These are phyloP conservation scores for Athrips mouffetella DNA, from an alignment of 2,888 invertebrate species.

Conservation along the genomic window DNA sequence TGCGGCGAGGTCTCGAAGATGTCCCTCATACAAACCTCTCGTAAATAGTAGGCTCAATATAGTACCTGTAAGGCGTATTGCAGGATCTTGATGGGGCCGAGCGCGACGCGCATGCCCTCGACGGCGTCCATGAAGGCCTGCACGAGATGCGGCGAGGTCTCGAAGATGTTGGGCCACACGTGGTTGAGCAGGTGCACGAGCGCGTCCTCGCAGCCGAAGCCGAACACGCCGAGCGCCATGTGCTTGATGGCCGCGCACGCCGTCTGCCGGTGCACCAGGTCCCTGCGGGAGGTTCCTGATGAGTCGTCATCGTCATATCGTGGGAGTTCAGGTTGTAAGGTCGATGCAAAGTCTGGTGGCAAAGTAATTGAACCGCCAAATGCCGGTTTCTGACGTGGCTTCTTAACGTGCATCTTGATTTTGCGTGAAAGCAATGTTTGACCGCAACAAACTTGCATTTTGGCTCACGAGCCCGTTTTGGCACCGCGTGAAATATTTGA, in stretches of 20 bases:
- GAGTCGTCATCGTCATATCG: too few species aligned
- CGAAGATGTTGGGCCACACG: constrained; percentile 99
- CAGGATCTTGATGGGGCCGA: constrained; percentile 97
- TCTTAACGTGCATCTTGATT: too few species aligned
- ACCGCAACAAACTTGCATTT: too few species aligned
- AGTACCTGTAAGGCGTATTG: constrained; percentile 96
- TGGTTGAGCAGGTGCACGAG: constrained; percentile 97
- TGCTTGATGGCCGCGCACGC: constrained; percentile 99
- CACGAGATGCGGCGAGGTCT: constrained; percentile 99
- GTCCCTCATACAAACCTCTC: constrained; percentile 48
- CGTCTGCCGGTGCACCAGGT: constrained; percentile 98
- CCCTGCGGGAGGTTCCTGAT: too few species aligned
- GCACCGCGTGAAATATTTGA: too few species aligned
- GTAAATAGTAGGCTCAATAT: neutral
- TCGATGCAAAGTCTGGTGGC: too few species aligned
- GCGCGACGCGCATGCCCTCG: constrained; percentile 96
- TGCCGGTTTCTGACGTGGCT: too few species aligned
- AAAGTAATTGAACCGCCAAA: too few species aligned
- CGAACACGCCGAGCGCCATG: constrained; percentile 98
- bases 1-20: constrained; percentile 99
- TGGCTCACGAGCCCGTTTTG: too few species aligned
- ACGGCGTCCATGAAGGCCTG: constrained; percentile 99
- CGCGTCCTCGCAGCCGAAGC: constrained; percentile 99
- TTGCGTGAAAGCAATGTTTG: too few species aligned
- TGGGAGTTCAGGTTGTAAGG: too few species aligned